Evolutionary conservation across 2,888 invertebrate species (phyloP).

Genomic region (Fragum sueziense): DNA sequence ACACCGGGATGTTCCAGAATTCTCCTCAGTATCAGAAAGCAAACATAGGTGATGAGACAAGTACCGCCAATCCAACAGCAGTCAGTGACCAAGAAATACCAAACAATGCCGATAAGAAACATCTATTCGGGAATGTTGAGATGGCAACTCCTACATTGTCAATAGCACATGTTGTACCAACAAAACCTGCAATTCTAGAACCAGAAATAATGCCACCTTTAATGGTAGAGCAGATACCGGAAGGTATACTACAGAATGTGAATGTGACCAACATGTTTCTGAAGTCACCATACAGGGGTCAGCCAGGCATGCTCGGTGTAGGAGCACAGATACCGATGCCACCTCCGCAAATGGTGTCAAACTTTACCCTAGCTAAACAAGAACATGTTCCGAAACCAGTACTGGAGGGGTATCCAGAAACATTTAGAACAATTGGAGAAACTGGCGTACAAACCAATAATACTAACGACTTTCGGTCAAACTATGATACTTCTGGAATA

Average conservation of each 20-base stretch:
- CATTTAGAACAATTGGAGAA: not conserved
- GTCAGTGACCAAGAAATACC: not conserved
- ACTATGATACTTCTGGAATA: no score
- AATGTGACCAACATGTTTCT: conserved; percentile 25
- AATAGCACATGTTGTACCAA: not conserved
- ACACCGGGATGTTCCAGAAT: conserved; percentile 10
- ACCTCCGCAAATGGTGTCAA: not conserved
- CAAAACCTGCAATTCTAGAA: not conserved
- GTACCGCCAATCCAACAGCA: not conserved
- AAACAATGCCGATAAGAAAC: not conserved
- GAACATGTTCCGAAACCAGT: not conserved
- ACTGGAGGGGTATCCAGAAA: not conserved
- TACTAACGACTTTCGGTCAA: not conserved
- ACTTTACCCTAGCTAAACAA: not conserved
- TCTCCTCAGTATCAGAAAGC: conserved; percentile 22
- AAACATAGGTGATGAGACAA: not conserved
- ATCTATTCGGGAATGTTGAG: not conserved
- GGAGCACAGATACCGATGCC: conserved; percentile 17
- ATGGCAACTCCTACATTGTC: not conserved
- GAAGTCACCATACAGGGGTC: conserved; percentile 23
- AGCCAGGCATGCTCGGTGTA: conserved; percentile 46
- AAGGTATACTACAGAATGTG: conserved; percentile 4
- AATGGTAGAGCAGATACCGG: conserved; percentile 18
- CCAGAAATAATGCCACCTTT: not conserved
- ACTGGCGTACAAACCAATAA: not conserved